Base-by-base conservation (phyloP, 2,113 vertebrate genomes). In the Isurus oxyrinchus region DNA sequence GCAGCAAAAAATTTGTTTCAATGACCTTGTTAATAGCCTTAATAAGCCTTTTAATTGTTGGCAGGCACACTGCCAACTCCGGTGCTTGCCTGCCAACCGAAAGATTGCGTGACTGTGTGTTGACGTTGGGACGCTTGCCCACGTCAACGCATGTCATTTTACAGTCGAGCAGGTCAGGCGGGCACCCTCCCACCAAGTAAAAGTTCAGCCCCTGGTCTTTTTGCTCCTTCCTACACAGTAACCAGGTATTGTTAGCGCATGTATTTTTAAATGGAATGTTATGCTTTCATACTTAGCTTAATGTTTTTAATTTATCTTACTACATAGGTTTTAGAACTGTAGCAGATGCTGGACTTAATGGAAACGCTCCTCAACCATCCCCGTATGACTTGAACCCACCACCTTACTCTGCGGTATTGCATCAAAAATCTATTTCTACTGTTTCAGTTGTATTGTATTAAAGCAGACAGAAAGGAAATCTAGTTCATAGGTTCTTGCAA, bases 401-500 rank as follows among this genome's bases (percentile, higher is more conserved):
- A 72, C 0, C 4, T 31, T 95, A 72, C 67, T 53, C 44, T 76
- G 40, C 53, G 67, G 94, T 95, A 95, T n/a, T 95, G 67, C 49
- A 44, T 95, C 40, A 67, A 95, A 95, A 23, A 69, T 95, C 11
- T 95, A 49, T 72, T 53, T 95, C 94, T 76, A 27, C 66, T 72
- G 23, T 95, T 53, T 72, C 44, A 72, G 11, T 95, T 72, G 11
- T 53, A 95, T 40, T 94, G 35, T 55, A 55, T 76, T 31, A 72
- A 53, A 59, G 13, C 1, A 55, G 0, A 2, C 25, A 19, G 61
- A 49, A 40, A 49, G 16, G 63, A 69, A 95, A 95, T 19, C 59
- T 55, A 31, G 53, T 6, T 81, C 31, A 35, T 81, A 10, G 10
- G 31, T n/a, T 49, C n/a, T 69, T 95, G 44, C 27, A 49, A 49